Base-by-base conservation (phyloP, 2,888 invertebrate species). In the Phoronis australis region DNA sequence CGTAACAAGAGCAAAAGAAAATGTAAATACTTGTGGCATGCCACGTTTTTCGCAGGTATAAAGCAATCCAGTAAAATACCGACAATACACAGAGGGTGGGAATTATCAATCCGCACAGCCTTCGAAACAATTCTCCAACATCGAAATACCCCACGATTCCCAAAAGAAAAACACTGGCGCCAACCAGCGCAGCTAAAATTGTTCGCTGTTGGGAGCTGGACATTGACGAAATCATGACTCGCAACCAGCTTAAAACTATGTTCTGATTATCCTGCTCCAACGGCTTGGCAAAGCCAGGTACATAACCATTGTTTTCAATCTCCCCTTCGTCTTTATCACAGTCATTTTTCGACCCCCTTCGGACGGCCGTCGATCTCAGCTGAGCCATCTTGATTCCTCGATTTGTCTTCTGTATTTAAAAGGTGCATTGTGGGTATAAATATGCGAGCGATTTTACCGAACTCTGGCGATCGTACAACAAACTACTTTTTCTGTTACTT, bases 221-320 rank as follows among this genome's bases (percentile, higher is more conserved):
- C 48, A 63, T 63, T 21, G 59, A 55, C 31, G 42, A 37, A 40
- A 61, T 63, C 45, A 55, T 59, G 15, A 68, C 46, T 12, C 72
- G 69, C n/a, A 72, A 47, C 68, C 68, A 70, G 54, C 66, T 66
- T 22, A 68, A 50, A 35, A 71, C 38, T 42, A 68, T 60, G 51
- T 58, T 66, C 48, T 62, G 66, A 54, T 62, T 67, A 45, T 69
- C 67, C 51, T 66, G 66, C 38, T 71, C 71, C 46, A 71, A 52
- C 6, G 71, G 71, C 55, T 69, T 70, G 46, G 71, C 67, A 38
- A 71, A 57, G 46, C 71, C 62, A 56, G 71, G 68, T 2, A 91
- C 85, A 66, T 91, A 88, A 38, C 92, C 82, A n/a, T 88, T 88
- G 45, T 87, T 87, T 73, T 91, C 91, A 21, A 61, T 50, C 24